These are phyloP conservation scores for Cotesia glomerata DNA, from an alignment of 1,140 invertebrate species.

Conservation along the genomic window DNA sequence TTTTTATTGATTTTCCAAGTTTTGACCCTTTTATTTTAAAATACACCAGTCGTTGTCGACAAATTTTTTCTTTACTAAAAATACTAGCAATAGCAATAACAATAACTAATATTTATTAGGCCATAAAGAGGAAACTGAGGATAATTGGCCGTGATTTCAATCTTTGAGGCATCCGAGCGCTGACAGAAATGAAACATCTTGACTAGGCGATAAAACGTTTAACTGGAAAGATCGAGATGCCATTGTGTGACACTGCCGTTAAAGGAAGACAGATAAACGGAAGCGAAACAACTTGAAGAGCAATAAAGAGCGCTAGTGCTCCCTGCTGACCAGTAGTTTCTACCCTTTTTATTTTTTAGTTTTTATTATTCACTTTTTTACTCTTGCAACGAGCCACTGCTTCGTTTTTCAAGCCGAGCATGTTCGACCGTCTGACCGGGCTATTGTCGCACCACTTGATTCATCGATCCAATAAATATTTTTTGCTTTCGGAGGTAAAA, in stretches of 20 bases:
- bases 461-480: too few species aligned
- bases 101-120: too few species aligned
- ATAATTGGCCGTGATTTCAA: background rate
- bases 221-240: constrained; percentile 40
- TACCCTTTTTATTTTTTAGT: background rate
- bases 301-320: background rate
- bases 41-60: too few species aligned
- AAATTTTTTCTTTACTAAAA: too few species aligned
- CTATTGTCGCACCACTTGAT: too few species aligned
- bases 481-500: too few species aligned
- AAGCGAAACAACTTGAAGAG: background rate
- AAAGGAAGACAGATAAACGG: background rate
- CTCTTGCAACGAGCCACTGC: background rate
- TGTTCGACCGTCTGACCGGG: too few species aligned
- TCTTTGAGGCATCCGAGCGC: background rate
- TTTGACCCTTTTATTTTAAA: too few species aligned
- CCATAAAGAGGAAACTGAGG: too few species aligned
- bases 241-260: constrained; percentile 31
- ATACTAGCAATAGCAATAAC: too few species aligned
- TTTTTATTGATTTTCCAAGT: too few species aligned
- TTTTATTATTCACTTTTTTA: constrained; percentile 36
- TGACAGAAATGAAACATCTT: constrained; percentile 56
- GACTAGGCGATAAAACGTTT: constrained; percentile 49
- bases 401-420: too few species aligned
- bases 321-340: background rate